Base-by-base conservation (phyloP, 2,797 vertebrate genomes). In the Dicrostonyx torquatus region DNA sequence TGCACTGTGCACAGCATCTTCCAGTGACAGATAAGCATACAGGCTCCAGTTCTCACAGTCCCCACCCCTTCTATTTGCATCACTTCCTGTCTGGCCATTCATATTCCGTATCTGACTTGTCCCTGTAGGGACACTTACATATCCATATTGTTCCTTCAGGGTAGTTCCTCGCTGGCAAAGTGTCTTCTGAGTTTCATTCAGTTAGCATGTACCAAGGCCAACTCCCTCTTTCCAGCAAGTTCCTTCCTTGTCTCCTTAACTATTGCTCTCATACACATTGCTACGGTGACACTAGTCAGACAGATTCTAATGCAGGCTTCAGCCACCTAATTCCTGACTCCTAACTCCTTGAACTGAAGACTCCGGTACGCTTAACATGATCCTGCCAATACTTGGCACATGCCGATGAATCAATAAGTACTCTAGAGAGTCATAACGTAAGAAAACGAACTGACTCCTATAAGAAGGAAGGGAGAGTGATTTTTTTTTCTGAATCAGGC, bases 401-500 rank as follows among this genome's bases (percentile, higher is more conserved):
- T 62, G 62, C 24, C 55, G 14, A 75, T 70, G 58, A 82, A 76
- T 94, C 34, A 84, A 43, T 94, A 94, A 77, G 2, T 78, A 68
- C 83, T 26, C 22, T 40, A 90, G 58, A 62, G 5, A 70, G 12
- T 90, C 82, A 78, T 76, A 58, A 50, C 6, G 13, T 50, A 20
- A 84, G 82, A 88, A 95, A 92, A 48, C 75, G 8, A 92, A 60
- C 40, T 34, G 83, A 86, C 53, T 95, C 70, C 62, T 68, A 48
- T 88, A 20, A 75, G 50, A 87, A 0, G 78, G 68, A 94, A 87
- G 55, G 34, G 77, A 77, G 64, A 91, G 48, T 48, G 55, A 34
- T 43, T 70, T 15, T 93, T 93, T 90, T 91, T 87, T 72, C 90
- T 93, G 89, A 96, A 68, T 79, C 60, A 73, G 68, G 55, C 20